phyloP scores from a whole-genome alignment of 92 coral and sea anemone species.

The Parazoanthus swiftii region DNA sequence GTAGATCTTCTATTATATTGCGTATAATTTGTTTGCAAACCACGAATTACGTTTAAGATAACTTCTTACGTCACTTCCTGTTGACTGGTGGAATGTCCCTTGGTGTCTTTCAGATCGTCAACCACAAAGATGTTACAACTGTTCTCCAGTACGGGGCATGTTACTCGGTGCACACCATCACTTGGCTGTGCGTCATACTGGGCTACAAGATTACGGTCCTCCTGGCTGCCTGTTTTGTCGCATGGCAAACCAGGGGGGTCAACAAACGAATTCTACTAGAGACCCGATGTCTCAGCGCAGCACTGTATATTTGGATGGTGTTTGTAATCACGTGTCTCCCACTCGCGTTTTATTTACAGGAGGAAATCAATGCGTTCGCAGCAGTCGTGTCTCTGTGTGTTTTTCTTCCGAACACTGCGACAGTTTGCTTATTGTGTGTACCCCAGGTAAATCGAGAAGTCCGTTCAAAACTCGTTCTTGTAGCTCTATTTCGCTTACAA shows the following conservation, averaged over 20 bases:
- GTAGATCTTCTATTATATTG: too few relatives aligned
- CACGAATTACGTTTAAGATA: too few relatives aligned
- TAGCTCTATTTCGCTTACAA: not conserved
- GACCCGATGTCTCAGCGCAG: conserved; percentile 57
- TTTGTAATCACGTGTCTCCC: conserved; percentile 70
- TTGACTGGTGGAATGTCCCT: not conserved
- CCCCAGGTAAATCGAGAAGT: conserved; percentile 59
- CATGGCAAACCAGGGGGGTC: conserved; percentile 72
- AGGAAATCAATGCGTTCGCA: conserved; percentile 53
- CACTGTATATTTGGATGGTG: conserved; percentile 49
- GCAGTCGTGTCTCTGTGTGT: conserved; percentile 50
- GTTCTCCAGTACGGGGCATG: conserved; percentile 57
- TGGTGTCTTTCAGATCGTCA: conserved; percentile 33
- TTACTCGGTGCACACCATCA: conserved; percentile 57
- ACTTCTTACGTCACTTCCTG: too few relatives aligned
- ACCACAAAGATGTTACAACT: conserved; percentile 19
- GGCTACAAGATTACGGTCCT: conserved; percentile 69
- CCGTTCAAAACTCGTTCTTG: too few relatives aligned
- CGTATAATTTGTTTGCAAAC: too few relatives aligned
- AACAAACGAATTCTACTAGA: conserved; percentile 70
- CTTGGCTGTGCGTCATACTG: conserved; percentile 74
- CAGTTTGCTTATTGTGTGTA: conserved; percentile 64
- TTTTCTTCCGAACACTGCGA: conserved; percentile 56
- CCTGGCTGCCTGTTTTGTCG: conserved; percentile 69
- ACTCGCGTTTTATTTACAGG: conserved; percentile 61